Base-by-base conservation (phyloP, 1,140 invertebrate species). In the Tachypleus tridentatus region DNA sequence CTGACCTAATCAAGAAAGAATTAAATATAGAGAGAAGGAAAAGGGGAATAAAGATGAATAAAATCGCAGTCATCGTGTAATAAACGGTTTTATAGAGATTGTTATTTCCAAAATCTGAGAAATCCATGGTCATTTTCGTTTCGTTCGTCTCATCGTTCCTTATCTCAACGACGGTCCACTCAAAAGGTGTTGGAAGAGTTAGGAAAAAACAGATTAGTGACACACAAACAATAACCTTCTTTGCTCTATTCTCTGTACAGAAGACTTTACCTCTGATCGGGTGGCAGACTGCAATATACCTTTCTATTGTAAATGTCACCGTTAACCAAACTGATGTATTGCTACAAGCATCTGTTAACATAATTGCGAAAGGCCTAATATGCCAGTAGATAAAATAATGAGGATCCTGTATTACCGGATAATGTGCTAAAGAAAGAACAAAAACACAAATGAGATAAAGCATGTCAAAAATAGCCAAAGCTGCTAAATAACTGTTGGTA, bases 281-380 rank as follows among this genome's bases (percentile, higher is more conserved):
- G 77, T 87, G 83, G 68, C 85, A 84, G 4, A 89, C 86, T 49
- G 85, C 86, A 61, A 89, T 85, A 78, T 87, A 89, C 57, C 87
- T 76, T 76, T 89, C 87, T 62, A 88, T 80, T 4, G 87, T 89
- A 74, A 89, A 89, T 50, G 85, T 84, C 4, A 88, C 86, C 49
- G 85, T 87, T 60, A 89, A 76, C 86, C 87, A 89, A 52, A 87
- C 85, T 47, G 85, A 87, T 51, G 85, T 84, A 74, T 84, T 86
- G 69, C 82, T 83, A 62, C 82, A 81, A 49, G 82, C 80, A 74
- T 87, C 85, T 10, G 81, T 80, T 53, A 86, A 73, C 78, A 83
- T 84, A 49, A 82, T 75, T 4, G 76, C 82, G 64, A 83, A 80
- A 1, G 79, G 78, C 61, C 75, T 75, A 64, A 78, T 76, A 52